Evolutionary conservation across 2,113 vertebrate species (phyloP), one percentile per base, ranked within the genome.

Genomic region (Vulpes vulpes): DNA sequence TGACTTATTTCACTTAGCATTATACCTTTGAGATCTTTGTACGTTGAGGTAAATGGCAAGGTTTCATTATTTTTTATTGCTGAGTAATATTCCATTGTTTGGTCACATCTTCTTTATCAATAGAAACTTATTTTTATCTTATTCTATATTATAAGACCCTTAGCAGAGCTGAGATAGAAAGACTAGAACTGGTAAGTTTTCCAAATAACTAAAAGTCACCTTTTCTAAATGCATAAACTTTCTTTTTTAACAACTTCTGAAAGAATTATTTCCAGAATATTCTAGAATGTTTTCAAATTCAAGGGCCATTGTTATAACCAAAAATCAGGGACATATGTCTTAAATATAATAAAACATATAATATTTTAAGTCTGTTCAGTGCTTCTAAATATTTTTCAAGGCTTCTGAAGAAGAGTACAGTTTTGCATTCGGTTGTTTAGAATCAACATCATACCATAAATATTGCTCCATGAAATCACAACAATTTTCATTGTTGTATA

Each of bases 171-270:
- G 10, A 80, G 30, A 23, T 43, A 80, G 62, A 86, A 86, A 91
- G 60, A 43, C 71, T 91, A 86, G 38, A 14, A 71, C 25, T 86
- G 55, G 51, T 86, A 53, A 79, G 38, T 91, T 91, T 85, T 95
- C 30, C 32, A 69, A 35, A 35, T 79, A 85, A 38, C 51, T 91
- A 90, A 95, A 90, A 49, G 17, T 64, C 67, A 76, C 12, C 4
- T 86, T 89, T 80, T 86, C 62, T 62, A 93, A 78, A 79, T 60
- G 32, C 25, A 38, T 82, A 69, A n/a, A 14, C 16, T 23, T 73
- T 69, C n/a, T 69, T 32, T 17, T 69, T 71, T 65, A 95, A 83
- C 51, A 82, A 84, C 23, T 38, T 76, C 69, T 60, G 32, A 84
- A 89, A 51, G 71, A 85, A 89, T 64, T 71, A 53, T 79, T 80